phyloP scores from a whole-genome alignment of 2,888 invertebrate genomes.

The Melanotus villosus region DNA sequence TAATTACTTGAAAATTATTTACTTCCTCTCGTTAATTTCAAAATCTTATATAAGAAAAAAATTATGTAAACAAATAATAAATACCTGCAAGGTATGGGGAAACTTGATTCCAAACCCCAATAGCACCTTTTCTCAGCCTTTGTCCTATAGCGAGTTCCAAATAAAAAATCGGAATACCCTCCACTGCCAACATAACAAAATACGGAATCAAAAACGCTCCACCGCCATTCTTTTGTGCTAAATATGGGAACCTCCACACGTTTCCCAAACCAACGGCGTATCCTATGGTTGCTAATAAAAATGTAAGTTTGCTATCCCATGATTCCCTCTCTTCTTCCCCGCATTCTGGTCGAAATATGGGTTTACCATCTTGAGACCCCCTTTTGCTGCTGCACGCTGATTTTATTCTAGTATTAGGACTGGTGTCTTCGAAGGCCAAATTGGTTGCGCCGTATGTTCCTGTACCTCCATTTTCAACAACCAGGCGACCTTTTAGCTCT shows the following conservation, averaged over 20 bases:
- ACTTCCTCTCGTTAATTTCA: too few species aligned
- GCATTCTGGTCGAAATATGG: conserved; percentile 76
- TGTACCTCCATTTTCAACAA: conserved; percentile 79
- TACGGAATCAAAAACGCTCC: conserved; percentile 98
- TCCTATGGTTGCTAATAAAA: conserved; percentile 92
- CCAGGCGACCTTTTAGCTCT: conserved; percentile 85
- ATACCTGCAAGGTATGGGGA: conserved; percentile 84
- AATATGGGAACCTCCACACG: conserved; percentile 95
- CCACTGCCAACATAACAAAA: conserved; percentile 93
- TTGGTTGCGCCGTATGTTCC: conserved; percentile 90
- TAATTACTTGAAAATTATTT: too few species aligned
- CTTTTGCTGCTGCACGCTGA: conserved; percentile 72
- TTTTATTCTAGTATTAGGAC: conserved; percentile 70
- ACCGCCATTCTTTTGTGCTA: conserved; percentile 95
- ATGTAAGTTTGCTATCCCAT: conserved; percentile 95
- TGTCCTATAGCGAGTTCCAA: conserved; percentile 96
- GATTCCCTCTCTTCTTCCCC: conserved; percentile 87
- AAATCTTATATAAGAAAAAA: too few species aligned
- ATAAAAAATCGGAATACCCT: conserved; percentile 97
- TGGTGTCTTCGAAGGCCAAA: conserved; percentile 81
- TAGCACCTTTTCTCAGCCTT: conserved; percentile 91
- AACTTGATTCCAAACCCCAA: conserved; percentile 96
- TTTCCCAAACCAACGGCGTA: conserved; percentile 92
- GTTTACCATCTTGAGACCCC: conserved; percentile 74
- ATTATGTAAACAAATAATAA: too few species aligned